phyloP scores from a whole-genome alignment of 1,140 invertebrate genomes.

The Drosophila equinoxialis region DNA sequence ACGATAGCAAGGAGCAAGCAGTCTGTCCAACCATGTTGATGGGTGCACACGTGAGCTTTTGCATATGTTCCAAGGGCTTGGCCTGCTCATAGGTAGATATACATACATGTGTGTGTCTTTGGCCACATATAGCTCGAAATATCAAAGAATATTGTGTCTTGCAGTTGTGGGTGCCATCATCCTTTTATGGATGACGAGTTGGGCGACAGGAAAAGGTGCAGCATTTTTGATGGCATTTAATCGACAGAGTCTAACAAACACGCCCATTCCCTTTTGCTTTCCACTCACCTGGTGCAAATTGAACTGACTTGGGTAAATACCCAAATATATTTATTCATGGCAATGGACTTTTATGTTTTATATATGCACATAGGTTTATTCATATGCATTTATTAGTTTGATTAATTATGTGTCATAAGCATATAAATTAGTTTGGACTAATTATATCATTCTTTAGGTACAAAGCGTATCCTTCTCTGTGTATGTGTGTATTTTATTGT shows the following conservation, averaged over 20 bases:
- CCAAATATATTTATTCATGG: not conserved
- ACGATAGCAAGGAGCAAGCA: conserved; percentile 13
- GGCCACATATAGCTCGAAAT: conserved; percentile 8
- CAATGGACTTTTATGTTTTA: no score
- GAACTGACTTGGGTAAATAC: not conserved
- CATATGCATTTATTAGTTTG: not conserved
- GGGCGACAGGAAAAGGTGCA: conserved; percentile 50
- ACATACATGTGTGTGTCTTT: not conserved
- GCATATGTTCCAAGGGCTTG: conserved; percentile 45
- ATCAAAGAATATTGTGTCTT: conserved; percentile 26
- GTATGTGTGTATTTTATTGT: no score
- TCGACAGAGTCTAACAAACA: conserved; percentile 7
- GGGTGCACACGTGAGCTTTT: conserved; percentile 45
- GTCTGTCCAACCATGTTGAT: conserved; percentile 27
- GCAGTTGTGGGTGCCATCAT: conserved; percentile 26
- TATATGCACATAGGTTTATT: not conserved
- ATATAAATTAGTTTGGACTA: no score
- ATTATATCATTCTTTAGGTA: no score
- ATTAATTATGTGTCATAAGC: no score
- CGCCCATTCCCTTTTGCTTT: not conserved
- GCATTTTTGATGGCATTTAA: conserved; percentile 30
- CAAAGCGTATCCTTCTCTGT: no score
- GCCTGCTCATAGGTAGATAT: conserved; percentile 3
- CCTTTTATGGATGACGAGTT: conserved; percentile 11
- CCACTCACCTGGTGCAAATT: not conserved